Base-by-base conservation (phyloP, 2,113 vertebrate species). In the Phalacrocorax pelagicus region DNA sequence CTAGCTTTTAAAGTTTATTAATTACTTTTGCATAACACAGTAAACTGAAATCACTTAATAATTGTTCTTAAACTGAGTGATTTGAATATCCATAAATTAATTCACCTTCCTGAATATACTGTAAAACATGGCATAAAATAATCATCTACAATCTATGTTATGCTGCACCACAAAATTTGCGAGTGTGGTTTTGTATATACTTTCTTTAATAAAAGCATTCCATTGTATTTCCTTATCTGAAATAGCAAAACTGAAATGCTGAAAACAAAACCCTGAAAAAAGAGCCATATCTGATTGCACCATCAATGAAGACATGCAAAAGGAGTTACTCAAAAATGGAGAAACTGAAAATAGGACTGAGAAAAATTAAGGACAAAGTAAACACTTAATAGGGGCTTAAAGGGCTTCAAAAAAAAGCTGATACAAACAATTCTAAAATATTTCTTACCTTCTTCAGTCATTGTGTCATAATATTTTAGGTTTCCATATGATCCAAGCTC, bases 401-500 rank as follows among this genome's bases (percentile, higher is more conserved):
- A 95, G 85, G 96, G 96, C 89, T 87, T 94, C 95, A 94, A 95
- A 96, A 96, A 98, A 98, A 97, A 97, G 97, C 96, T 97, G 97
- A 94, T 95, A 97, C 97, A 98, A 97, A 97, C 94, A 98, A 98
- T 97, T 98, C 98, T 98, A 98, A 99, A 98, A 98, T 98, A 98
- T 98, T 97, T 98, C 99, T 99, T 99, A 99, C 99, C 99, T 99
- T 99, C 99, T 98, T 99, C 99, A 98, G 99, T 99, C 99, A 99
- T 99, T 99, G 99, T 99, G 99, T 99, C 99, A 99, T 99, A 99
- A 99, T 99, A 99, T 99, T 99, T 99, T 99, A 99, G 99, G 98
- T 99, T 99, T 99, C 99, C 99, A 99, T 99, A 99, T 99, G 99
- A 99, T 98, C 99, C 99, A 99, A 99, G 99, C 98, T 99, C 99